These are phyloP conservation scores for Cyrtodaria siliqua DNA, from an alignment of 2,888 invertebrate genomes.

Conservation along the genomic window DNA sequence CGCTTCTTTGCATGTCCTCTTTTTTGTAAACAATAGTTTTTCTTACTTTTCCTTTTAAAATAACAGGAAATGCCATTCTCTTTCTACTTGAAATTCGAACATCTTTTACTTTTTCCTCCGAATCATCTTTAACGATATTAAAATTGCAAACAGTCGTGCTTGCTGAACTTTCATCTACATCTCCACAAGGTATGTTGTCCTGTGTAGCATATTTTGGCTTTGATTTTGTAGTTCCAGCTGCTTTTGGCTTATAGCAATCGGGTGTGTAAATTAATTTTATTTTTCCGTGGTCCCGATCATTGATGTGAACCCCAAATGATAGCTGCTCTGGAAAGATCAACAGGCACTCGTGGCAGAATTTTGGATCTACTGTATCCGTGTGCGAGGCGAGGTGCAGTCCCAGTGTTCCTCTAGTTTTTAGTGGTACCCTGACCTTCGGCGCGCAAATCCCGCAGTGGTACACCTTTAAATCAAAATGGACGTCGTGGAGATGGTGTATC, in stretches of 20 bases:
- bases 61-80: too few relatives aligned
- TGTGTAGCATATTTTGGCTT: neutral
- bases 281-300: too few relatives aligned
- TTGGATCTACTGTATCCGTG: neutral
- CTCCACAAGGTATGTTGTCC: neutral
- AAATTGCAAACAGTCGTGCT: too few relatives aligned
- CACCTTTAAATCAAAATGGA: neutral
- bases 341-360: constrained; percentile 1
- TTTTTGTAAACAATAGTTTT: too few relatives aligned
- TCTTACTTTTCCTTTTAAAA: too few relatives aligned
- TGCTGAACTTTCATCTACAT: too few relatives aligned
- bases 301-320: neutral
- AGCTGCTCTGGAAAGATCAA: neutral
- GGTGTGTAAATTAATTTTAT: too few relatives aligned
- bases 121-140: neutral
- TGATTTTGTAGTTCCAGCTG: neutral
- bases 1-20: too few relatives aligned
- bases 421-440: too few relatives aligned
- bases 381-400: constrained; percentile 1
- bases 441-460: constrained; percentile 14
- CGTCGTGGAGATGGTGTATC: neutral
- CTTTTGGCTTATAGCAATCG: too few relatives aligned
- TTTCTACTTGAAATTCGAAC: too few relatives aligned
- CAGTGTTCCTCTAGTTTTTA: neutral
- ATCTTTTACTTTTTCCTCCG: neutral